Conservation (phyloP, 2,113 vertebrate species). For the Taxidea taxus region DNA sequence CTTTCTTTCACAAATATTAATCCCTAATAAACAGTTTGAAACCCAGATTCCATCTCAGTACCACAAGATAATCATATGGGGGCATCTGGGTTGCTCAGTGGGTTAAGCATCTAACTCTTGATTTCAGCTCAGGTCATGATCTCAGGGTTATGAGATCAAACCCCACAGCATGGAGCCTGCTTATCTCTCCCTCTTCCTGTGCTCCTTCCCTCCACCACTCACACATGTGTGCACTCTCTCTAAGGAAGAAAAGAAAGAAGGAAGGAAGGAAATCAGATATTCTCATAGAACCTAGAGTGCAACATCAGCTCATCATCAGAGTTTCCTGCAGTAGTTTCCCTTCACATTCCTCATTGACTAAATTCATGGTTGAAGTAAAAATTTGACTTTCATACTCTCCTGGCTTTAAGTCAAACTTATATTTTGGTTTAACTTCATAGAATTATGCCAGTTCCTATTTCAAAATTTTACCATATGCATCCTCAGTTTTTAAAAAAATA, state of each 20-base stretch:
- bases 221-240: not conserved
- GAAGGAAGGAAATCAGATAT: not conserved
- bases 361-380: not conserved
- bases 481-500: not conserved
- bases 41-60: not conserved
- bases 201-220: not conserved
- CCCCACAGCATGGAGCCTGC: not conserved
- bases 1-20: not conserved
- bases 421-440: not conserved
- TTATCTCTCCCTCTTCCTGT: not conserved
- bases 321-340: not conserved
- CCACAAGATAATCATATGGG: not conserved
- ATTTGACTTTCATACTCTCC: not conserved
- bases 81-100: not conserved
- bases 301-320: not conserved
- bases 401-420: not conserved
- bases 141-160: not conserved
- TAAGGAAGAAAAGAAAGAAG: not conserved
- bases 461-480: not conserved
- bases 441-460: not conserved
- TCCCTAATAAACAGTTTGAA: not conserved
- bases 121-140: not conserved
- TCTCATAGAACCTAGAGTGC: not conserved
- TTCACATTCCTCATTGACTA: not conserved
- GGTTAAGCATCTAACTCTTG: not conserved